Percentiles rank a stretch among this genome's conserved stretches.
These are phyloP conservation scores for Beroe ovata DNA, from an alignment of 37 sponge, comb jelly and placozoan species.

Conservation along the genomic window DNA sequence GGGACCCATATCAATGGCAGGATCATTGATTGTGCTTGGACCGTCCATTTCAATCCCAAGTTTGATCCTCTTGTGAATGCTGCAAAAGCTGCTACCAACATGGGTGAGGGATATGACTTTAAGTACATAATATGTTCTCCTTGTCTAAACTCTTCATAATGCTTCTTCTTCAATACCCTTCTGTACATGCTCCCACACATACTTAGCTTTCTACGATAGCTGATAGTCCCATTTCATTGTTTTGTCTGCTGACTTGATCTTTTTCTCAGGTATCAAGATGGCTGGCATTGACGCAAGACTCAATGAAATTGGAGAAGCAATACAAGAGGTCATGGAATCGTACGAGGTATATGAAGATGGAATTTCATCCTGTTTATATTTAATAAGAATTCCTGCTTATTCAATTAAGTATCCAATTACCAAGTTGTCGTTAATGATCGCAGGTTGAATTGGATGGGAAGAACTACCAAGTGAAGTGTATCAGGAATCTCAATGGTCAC, in stretches of 20 bases:
- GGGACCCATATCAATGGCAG: slow-evolving; percentile 94
- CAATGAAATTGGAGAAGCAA: slow-evolving; percentile 92
- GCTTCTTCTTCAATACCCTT: too few relatives aligned
- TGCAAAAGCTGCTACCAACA: slow-evolving; percentile 90
- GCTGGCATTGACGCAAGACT: slow-evolving; percentile 95
- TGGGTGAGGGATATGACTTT: slow-evolving; percentile 71
- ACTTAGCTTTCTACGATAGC: too few relatives aligned
- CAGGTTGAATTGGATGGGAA: slow-evolving; percentile 87
- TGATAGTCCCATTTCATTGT: too few relatives aligned
- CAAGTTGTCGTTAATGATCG: background rate
- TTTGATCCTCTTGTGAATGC: slow-evolving; percentile 85
- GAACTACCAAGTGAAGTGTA: slow-evolving; percentile 74
- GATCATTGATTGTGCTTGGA: slow-evolving; percentile 98
- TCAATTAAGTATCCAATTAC: background rate
- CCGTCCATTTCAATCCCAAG: slow-evolving; percentile 94
- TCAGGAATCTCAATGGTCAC: slow-evolving; percentile 76
- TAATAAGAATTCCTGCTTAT: background rate
- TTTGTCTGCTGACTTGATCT: too few relatives aligned
- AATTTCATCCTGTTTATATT: background rate
- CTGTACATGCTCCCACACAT: too few relatives aligned
- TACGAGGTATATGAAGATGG: slow-evolving; percentile 74
- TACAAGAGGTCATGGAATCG: slow-evolving; percentile 98
- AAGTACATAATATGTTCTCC: background rate
- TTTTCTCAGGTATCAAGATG: slow-evolving; percentile 73
- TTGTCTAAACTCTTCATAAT: too few relatives aligned